These are phyloP conservation scores for Cyanoderma ruficeps DNA, from an alignment of 2,113 vertebrate species.

Conservation along the genomic window DNA sequence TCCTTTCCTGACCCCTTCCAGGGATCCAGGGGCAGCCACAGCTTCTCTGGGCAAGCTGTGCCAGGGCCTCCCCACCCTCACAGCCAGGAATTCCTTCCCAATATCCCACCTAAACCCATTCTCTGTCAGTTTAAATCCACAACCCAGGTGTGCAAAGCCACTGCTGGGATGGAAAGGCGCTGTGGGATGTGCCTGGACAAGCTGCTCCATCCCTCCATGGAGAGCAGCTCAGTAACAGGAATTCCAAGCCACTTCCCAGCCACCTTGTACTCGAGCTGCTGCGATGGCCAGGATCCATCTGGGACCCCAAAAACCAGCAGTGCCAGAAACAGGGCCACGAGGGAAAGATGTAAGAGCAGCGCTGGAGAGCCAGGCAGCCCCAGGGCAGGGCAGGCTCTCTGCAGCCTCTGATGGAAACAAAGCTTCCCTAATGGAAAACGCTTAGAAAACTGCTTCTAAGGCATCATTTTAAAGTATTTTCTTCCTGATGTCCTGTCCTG, in stretches of 20 bases:
- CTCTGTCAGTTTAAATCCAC: not conserved
- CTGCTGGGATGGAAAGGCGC: not conserved
- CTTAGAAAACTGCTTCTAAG: not conserved
- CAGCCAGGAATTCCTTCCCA: not conserved
- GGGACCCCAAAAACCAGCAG: not conserved
- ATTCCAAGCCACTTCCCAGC: not conserved
- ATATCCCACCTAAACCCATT: not conserved
- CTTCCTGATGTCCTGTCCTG: not conserved
- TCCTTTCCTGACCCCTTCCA: not conserved
- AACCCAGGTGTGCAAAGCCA: not conserved
- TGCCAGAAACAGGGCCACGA: not conserved
- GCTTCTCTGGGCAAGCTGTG: not conserved
- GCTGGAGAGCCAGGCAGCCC: not conserved
- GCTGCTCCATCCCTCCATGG: fast-evolving
- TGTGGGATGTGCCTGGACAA: not conserved
- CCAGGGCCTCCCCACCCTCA: not conserved
- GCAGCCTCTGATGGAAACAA: not conserved
- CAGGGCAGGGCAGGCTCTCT: not conserved
- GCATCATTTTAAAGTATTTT: not conserved
- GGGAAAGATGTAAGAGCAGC: not conserved
- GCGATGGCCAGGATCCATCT: not conserved
- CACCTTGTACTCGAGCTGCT: not conserved
- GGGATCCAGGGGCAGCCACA: not conserved
- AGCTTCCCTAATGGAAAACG: not conserved
- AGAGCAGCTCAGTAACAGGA: not conserved